Evolutionary conservation across 2,113 vertebrate genomes (phyloP).

Genomic region (Alectura lathami): DNA sequence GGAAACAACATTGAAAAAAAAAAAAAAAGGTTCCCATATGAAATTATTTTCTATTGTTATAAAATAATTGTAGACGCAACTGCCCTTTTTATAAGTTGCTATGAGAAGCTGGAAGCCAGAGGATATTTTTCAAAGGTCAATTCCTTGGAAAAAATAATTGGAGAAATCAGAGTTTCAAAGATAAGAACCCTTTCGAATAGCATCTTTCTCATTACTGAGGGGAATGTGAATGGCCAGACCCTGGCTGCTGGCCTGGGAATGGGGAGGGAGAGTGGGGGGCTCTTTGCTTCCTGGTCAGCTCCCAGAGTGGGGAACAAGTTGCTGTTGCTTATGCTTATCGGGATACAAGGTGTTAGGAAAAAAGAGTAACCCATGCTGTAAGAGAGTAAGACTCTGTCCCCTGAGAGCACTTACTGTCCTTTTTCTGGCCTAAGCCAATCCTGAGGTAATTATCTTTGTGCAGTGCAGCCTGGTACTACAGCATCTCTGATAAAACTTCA

Average conservation of each 20-base stretch:
- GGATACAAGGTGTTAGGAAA: background rate
- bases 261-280: background rate
- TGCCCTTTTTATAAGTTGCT: background rate
- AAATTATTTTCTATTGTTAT: background rate
- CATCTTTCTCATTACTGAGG: background rate
- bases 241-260: background rate
- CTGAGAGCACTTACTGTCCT: background rate
- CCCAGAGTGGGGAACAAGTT: background rate
- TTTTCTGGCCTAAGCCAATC: background rate
- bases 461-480: background rate
- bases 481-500: slow-evolving; percentile 33
- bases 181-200: background rate
- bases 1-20: background rate
- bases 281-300: background rate
- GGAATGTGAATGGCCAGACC: background rate
- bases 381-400: background rate
- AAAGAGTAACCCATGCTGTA: background rate
- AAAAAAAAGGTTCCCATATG: background rate
- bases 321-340: background rate
- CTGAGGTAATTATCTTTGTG: slow-evolving; percentile 44
- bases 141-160: slow-evolving; percentile 17
- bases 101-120: background rate
- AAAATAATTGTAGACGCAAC: background rate
- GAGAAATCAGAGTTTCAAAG: slow-evolving; percentile 24
- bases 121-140: slow-evolving; percentile 33